Evolutionary conservation across 2,797 vertebrate genomes (phyloP).

Genomic region (Neosalanx taihuensis): DNA sequence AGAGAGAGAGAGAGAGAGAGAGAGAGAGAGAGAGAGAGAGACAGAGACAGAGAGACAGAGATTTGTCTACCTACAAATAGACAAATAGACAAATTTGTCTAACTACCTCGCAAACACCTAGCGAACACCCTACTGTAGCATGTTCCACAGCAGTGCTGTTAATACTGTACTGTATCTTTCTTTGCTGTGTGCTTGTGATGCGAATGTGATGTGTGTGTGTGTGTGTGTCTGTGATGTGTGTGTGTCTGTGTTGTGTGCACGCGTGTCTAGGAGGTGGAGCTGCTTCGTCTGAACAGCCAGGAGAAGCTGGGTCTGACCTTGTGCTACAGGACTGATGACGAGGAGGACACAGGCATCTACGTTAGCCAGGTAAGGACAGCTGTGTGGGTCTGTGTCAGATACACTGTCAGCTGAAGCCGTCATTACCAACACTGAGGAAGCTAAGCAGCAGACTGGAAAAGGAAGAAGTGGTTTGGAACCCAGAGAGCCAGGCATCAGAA

Average conservation of each 20-base stretch:
- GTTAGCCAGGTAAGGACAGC: constrained; percentile 84
- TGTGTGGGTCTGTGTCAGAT: not conserved
- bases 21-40: not conserved
- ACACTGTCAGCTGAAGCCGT: too few species aligned
- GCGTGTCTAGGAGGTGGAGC: constrained; percentile 83
- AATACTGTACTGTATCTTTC: not conserved
- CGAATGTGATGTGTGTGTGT: constrained; percentile 17
- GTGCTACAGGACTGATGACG: constrained; percentile 93
- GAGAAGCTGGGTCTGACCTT: constrained; percentile 94
- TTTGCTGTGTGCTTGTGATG: not conserved
- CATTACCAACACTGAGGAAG: too few species aligned
- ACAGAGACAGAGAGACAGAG: not conserved
- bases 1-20: too few species aligned
- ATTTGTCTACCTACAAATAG: too few species aligned
- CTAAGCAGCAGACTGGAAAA: too few species aligned
- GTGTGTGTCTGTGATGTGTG: not conserved
- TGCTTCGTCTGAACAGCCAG: constrained; percentile 85
- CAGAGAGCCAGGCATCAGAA: too few species aligned
- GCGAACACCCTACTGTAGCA: too few species aligned
- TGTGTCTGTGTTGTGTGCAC: constrained; percentile 13
- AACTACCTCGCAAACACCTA: too few species aligned
- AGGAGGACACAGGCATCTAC: constrained; percentile 91
- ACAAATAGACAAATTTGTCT: too few species aligned
- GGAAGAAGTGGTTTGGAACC: not conserved
- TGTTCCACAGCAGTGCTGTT: not conserved